Evolutionary conservation across 2,888 invertebrate genomes (phyloP).

Genomic region (Aproaerema taeniolella): DNA sequence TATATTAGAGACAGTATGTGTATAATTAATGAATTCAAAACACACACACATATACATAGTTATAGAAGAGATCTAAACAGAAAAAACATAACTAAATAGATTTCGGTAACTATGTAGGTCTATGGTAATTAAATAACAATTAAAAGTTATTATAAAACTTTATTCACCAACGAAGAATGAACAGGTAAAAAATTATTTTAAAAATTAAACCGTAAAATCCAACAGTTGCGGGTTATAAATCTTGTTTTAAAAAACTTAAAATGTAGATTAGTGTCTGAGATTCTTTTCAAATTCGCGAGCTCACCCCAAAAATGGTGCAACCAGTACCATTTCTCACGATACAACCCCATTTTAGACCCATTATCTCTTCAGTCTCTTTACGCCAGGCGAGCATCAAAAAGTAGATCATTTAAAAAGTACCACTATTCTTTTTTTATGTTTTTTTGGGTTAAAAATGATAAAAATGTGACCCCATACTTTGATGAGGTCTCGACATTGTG

Average conservation of each 20-base stretch:
- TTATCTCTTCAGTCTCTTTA: slow-evolving; percentile 61
- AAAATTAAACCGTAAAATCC: too few relatives aligned
- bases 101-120: too few relatives aligned
- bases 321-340: slow-evolving; percentile 41
- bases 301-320: slow-evolving; percentile 33
- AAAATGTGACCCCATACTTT: slow-evolving; percentile 62
- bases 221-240: too few relatives aligned
- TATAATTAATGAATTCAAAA: too few relatives aligned
- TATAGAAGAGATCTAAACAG: too few relatives aligned
- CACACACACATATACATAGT: too few relatives aligned
- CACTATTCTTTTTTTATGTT: slow-evolving; percentile 42
- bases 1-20: too few relatives aligned
- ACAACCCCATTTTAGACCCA: slow-evolving; percentile 34
- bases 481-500: slow-evolving; percentile 71
- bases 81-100: too few relatives aligned
- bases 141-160: too few relatives aligned
- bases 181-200: too few relatives aligned
- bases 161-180: too few relatives aligned
- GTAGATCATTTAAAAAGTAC: slow-evolving; percentile 65
- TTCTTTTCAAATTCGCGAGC: slow-evolving; percentile 42
- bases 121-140: too few relatives aligned
- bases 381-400: slow-evolving; percentile 44
- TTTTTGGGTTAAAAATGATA: slow-evolving; percentile 33
- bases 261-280: slow-evolving; percentile 51
- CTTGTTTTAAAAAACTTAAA: slow-evolving; percentile 32